Conservation (phyloP, 2,113 vertebrate species). For the Pelecanoides urinatrix region DNA sequence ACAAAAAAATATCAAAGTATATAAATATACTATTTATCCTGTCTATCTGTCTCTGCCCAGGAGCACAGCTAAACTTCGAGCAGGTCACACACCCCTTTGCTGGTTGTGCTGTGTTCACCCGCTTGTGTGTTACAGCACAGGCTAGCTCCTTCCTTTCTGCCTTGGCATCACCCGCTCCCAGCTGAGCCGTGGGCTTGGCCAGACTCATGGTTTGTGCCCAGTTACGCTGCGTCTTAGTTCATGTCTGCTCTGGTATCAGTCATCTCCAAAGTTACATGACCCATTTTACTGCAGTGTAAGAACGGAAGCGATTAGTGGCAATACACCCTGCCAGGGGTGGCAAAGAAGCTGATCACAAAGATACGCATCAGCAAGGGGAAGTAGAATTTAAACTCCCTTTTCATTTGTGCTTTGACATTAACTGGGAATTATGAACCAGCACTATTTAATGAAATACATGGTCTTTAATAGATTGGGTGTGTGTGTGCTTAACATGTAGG, state of each 20-base stretch:
- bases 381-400: not conserved
- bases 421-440: not conserved
- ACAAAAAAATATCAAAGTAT: not conserved
- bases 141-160: not conserved
- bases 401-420: not conserved
- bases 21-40: not conserved
- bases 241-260: not conserved
- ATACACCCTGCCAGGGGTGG: not conserved
- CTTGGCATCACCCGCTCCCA: accelerated
- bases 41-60: not conserved
- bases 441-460: slow-evolving; percentile 22
- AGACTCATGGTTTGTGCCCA: not conserved
- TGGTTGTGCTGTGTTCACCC: accelerated
- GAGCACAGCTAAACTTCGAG: not conserved
- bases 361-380: not conserved
- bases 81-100: accelerated
- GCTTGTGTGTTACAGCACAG: too few relatives aligned
- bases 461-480: slow-evolving; percentile 9
- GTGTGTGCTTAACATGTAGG: slow-evolving; percentile 24
- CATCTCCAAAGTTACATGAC: not conserved
- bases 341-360: not conserved
- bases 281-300: not conserved
- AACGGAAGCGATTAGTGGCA: not conserved
- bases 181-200: not conserved
- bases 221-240: accelerated